phyloP scores from a whole-genome alignment of 1,140 invertebrate species.

The Microvelia longipes region DNA sequence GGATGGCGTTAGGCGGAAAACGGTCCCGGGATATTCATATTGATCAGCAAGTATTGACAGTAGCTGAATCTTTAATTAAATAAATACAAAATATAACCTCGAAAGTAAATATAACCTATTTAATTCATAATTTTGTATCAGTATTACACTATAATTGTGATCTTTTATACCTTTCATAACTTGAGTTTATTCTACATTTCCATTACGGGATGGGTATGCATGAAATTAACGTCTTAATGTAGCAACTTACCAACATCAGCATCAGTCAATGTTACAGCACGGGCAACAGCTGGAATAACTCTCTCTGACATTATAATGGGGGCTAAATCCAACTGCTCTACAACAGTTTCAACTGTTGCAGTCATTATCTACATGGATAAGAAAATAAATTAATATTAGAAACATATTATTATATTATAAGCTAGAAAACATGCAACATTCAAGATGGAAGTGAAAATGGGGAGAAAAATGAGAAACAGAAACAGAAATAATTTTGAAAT shows the following conservation, averaged over 20 bases:
- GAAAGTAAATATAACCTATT: no score
- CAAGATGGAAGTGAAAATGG: constrained; percentile 14
- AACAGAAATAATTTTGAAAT: not conserved
- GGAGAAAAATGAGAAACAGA: constrained; percentile 3
- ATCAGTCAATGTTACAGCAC: constrained; percentile 74
- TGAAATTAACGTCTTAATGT: no score
- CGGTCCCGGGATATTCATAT: no score
- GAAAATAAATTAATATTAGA: constrained; percentile 5
- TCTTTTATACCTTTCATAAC: no score
- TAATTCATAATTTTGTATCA: no score
- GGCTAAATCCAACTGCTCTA: constrained; percentile 68
- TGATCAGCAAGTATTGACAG: no score
- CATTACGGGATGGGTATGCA: no score
- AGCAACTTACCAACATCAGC: constrained; percentile 66
- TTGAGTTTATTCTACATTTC: no score
- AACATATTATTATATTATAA: constrained; percentile 20
- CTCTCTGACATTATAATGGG: constrained; percentile 68
- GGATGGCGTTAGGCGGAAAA: no score
- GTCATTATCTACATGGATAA: constrained; percentile 60
- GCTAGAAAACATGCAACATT: constrained; percentile 23
- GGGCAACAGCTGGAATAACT: constrained; percentile 61
- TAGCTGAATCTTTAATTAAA: no score
- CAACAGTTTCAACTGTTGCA: constrained; percentile 80
- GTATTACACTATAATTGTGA: no score
- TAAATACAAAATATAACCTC: no score